Conservation (phyloP, 2,113 vertebrate genomes). For the Peromyscus maniculatus region DNA sequence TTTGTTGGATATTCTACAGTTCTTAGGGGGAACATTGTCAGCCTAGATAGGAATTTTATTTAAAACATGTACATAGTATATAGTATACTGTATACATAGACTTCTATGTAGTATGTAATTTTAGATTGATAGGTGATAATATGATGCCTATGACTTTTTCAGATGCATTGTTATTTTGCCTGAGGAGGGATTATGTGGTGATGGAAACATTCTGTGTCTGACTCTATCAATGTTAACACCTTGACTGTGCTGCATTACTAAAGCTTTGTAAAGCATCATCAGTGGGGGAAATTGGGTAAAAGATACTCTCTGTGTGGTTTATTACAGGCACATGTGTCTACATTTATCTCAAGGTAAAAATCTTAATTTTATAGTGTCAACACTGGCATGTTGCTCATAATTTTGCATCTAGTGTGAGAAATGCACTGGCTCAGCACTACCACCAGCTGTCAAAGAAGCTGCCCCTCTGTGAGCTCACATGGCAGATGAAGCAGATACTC, state of each 20-base stretch:
- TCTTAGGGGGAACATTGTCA: too few relatives aligned
- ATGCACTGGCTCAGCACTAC: neutral
- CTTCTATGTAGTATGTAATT: neutral
- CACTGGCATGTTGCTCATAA: neutral
- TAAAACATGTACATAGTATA: neutral
- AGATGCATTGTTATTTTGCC: neutral
- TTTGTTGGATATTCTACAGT: neutral
- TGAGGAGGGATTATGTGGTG: neutral
- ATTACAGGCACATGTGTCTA: neutral
- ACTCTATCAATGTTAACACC: neutral
- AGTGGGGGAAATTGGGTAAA: neutral
- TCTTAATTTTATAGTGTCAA: neutral
- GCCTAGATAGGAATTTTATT: neutral
- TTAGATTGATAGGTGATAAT: neutral
- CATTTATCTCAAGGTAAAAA: conserved; percentile 40
- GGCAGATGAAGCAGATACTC: conserved; percentile 10
- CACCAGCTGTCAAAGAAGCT: neutral
- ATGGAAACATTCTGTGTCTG: neutral
- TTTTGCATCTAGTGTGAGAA: neutral
- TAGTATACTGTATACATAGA: neutral
- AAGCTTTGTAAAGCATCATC: neutral
- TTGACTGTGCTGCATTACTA: conserved; percentile 12
- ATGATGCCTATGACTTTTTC: neutral
- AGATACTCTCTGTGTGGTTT: neutral
- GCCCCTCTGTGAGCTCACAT: neutral